phyloP scores from a whole-genome alignment of 53 echinoderm and acorn worm species.

The Zoroaster sp. region DNA sequence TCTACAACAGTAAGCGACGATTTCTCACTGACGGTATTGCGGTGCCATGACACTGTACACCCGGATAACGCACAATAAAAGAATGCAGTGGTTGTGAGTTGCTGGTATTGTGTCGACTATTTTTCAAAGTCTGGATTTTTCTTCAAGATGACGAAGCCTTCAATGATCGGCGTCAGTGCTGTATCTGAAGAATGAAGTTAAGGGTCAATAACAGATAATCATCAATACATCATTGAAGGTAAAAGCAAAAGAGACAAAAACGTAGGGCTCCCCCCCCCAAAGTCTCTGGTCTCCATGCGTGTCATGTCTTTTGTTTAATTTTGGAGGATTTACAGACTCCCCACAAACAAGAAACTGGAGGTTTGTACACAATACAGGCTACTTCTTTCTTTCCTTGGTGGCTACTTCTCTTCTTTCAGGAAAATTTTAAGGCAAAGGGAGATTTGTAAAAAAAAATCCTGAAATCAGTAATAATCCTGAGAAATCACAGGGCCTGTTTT shows the following conservation, averaged over 20 bases:
- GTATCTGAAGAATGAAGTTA: constrained; percentile 65
- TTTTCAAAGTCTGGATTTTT: constrained; percentile 95
- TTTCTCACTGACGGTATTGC: too few species aligned
- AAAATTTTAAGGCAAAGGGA: neutral
- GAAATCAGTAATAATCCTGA: too few species aligned
- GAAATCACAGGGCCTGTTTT: too few species aligned
- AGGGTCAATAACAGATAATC: neutral
- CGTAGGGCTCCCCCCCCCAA: neutral
- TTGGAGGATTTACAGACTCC: too few species aligned
- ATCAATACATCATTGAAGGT: neutral
- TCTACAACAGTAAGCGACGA: neutral
- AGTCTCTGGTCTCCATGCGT: neutral
- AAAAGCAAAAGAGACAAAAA: neutral
- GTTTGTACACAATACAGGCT: too few species aligned
- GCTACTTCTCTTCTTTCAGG: neutral
- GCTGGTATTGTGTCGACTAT: neutral
- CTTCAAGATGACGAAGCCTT: constrained; percentile 95
- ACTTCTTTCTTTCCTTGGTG: neutral
- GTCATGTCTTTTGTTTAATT: neutral
- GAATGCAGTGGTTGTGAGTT: neutral
- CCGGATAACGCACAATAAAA: neutral
- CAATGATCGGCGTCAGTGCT: constrained; percentile 87
- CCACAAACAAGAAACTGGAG: too few species aligned
- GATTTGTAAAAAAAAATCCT: too few species aligned
- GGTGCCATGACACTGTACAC: neutral